phyloP scores from a whole-genome alignment of 2,797 vertebrate genomes.

The Rachycentron canadum region DNA sequence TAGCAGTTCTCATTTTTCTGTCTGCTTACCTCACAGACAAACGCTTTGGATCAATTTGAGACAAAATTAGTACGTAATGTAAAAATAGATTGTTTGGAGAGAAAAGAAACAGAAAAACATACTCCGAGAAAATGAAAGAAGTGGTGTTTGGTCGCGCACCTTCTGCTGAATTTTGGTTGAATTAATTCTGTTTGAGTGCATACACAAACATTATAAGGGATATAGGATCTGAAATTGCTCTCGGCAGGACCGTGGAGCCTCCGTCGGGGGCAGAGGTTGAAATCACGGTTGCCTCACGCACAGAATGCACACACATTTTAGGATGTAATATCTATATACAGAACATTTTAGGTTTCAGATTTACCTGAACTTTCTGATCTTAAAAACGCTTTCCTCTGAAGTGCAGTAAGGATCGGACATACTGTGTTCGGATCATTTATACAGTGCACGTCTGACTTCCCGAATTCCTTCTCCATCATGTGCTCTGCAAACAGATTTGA shows the following conservation, averaged over 20 bases:
- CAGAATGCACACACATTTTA: conserved; percentile 14
- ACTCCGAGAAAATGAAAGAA: conserved; percentile 6
- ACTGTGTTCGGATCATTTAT: neutral
- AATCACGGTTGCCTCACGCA: conserved; percentile 14
- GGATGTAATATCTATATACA: conserved; percentile 14
- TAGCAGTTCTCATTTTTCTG: conserved; percentile 61
- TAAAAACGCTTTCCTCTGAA: conserved; percentile 15
- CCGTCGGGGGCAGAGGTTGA: conserved; percentile 31
- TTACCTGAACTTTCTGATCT: conserved; percentile 15
- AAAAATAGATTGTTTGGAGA: conserved; percentile 53
- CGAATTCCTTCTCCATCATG: conserved; percentile 1
- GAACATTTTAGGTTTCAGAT: conserved; percentile 26
- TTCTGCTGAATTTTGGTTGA: conserved; percentile 32
- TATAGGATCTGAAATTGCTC: conserved; percentile 41
- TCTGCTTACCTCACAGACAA: conserved; percentile 67
- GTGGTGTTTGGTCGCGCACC: conserved; percentile 13
- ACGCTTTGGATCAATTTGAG: conserved; percentile 64
- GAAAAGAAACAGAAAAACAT: neutral
- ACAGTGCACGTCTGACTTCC: neutral
- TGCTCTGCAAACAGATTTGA: conserved; percentile 6
- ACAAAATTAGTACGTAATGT: conserved; percentile 57
- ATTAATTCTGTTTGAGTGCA: conserved; percentile 41
- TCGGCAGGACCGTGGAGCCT: conserved; percentile 24
- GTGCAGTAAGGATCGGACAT: neutral
- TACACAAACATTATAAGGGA: conserved; percentile 32